phyloP scores from a whole-genome alignment of 2,113 vertebrate genomes.

The Dicrurus megarhynchus region DNA sequence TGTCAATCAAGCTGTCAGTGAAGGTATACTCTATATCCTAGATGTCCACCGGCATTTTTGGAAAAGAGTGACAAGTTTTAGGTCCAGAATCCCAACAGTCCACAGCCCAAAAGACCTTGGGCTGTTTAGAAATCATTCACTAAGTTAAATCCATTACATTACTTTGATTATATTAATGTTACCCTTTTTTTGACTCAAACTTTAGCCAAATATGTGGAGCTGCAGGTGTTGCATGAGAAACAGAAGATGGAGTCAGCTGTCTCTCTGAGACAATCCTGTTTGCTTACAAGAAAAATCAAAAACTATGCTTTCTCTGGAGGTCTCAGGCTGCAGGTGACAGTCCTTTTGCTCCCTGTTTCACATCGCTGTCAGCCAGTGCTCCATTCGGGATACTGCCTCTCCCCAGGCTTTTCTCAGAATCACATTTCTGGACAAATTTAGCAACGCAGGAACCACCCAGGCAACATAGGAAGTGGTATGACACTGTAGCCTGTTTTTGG shows the following conservation, averaged over 20 bases:
- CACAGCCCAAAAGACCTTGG: background rate
- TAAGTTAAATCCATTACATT: background rate
- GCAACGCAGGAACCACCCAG: background rate
- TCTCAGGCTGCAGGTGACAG: constrained; percentile 45
- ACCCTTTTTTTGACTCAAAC: constrained; percentile 35
- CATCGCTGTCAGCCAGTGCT: background rate
- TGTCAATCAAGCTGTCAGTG: background rate
- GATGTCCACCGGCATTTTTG: background rate
- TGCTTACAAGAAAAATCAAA: background rate
- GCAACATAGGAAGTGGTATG: background rate
- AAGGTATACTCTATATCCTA: background rate
- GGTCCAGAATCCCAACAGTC: background rate
- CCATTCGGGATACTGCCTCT: background rate
- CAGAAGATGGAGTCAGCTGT: constrained; percentile 36
- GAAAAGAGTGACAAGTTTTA: background rate
- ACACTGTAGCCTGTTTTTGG: background rate
- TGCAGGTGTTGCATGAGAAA: constrained; percentile 51
- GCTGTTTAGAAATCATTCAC: background rate
- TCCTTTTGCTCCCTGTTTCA: constrained; percentile 8
- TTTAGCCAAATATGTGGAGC: constrained; percentile 17
- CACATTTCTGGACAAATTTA: background rate
- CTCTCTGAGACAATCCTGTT: constrained; percentile 16
- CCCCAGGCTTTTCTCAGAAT: background rate
- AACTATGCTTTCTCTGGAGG: constrained; percentile 30
- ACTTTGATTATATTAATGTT: constrained; percentile 27